Conservation (phyloP, 2,797 vertebrate species). For the Hapalemur alaotrensis region DNA sequence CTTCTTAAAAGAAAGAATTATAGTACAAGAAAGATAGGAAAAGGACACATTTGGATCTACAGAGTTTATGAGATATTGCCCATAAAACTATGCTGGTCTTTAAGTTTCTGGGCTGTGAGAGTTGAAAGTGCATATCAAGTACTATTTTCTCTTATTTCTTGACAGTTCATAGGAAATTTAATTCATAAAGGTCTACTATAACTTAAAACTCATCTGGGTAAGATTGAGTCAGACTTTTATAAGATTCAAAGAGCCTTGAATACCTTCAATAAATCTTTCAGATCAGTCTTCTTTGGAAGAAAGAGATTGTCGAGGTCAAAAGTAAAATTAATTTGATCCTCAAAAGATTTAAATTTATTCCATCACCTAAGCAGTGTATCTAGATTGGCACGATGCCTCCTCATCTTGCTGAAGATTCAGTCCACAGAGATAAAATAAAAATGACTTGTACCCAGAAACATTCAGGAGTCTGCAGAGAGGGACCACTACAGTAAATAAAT, state of each 20-base stretch:
- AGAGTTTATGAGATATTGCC: not conserved
- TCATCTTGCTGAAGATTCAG: not conserved
- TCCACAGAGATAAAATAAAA: constrained; percentile 45
- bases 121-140: not conserved
- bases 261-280: not conserved
- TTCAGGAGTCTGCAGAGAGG: not conserved
- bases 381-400: constrained; percentile 7
- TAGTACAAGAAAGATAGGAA: not conserved
- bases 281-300: constrained; percentile 41
- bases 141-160: constrained; percentile 25
- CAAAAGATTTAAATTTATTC: constrained; percentile 46
- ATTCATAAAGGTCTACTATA: constrained; percentile 3
- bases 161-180: constrained; percentile 22
- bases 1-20: not conserved
- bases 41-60: not conserved
- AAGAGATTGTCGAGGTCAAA: constrained; percentile 2
- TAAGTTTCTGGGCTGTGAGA: not conserved
- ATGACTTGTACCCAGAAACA: not conserved
- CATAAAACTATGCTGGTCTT: not conserved
- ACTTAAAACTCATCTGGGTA: constrained; percentile 5
- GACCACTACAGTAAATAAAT: not conserved
- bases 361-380: not conserved
- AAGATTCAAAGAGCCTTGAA: not conserved
- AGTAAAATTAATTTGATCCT: constrained; percentile 54
- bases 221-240: not conserved